Evolutionary conservation across 2,888 invertebrate species (phyloP), one percentile per base, ranked within the genome.

Genomic region (Acheta domesticus): DNA sequence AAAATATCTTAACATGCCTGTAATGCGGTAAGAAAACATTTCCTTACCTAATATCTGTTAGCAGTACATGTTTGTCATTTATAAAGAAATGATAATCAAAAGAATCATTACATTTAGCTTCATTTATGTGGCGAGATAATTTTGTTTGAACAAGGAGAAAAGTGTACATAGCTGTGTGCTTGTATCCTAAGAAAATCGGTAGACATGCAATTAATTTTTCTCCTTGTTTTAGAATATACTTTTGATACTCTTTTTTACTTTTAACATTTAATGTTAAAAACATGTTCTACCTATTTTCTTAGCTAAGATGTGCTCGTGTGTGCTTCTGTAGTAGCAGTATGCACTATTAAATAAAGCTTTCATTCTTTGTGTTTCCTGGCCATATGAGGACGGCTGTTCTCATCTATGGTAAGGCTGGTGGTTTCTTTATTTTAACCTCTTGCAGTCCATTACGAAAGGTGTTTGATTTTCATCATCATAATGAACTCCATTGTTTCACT

Each of bases 91-190:
- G 11, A n/a, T 75, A 36, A 20, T 36, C 23, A 76, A 76, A 76
- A 20, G n/a, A 48, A n/a, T 48, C 49, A 76, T 36, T 19, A 48
- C 16, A 36, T 48, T 20, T 36, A 62, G 74, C 78, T 78, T 78
- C 78, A 48, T 78, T 78, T 73, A 48, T 75, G 78, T 78, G 78
- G 78, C 78, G 78, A 78, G 78, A 78, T 49, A 49, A 36, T 76
- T 49, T 77, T 79, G 49, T 62, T 74, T 21, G 50, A 77, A 80
- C 80, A 80, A 80, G 80, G 80, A 80, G 80, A 80, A 80, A 80
- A 80, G 80, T 80, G 80, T 80, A 80, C 74, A 78, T 75, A 80
- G 75, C 36, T 80, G 79, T 80, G 75, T 80, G 77, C 80, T 80
- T 78, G 19, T 21, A 11, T 76, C 19, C 75, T 76, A 75, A 79